Evolutionary conservation across 2,797 vertebrate species (phyloP).

Genomic region (Heliangelus exortis): DNA sequence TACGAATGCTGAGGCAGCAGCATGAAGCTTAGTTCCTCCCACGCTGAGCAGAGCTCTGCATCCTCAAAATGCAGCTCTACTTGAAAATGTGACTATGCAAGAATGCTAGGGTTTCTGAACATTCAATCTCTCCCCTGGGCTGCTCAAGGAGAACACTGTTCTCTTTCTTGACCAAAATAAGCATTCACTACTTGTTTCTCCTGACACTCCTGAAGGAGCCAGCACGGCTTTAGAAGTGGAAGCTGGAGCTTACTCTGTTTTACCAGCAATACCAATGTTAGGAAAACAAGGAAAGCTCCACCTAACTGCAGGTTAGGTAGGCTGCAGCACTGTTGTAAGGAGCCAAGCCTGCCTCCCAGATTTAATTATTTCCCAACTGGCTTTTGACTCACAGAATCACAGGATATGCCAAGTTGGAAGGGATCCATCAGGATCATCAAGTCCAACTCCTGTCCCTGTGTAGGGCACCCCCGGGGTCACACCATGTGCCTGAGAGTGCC

Average conservation of each 20-base stretch:
- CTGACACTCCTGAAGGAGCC: not conserved
- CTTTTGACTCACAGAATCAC: no score
- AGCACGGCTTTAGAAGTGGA: not conserved
- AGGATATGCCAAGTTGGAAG: no score
- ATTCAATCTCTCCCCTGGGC: slow-evolving; percentile 6
- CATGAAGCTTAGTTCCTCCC: slow-evolving; percentile 46
- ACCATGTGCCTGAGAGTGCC: no score
- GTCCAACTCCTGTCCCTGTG: no score
- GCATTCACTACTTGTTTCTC: not conserved
- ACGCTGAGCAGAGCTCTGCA: not conserved
- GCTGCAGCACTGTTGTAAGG: not conserved
- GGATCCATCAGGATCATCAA: no score
- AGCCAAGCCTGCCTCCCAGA: not conserved
- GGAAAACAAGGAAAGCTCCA: slow-evolving; percentile 10
- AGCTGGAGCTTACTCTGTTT: not conserved
- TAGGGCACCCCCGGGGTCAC: no score
- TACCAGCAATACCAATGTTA: not conserved
- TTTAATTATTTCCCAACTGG: not conserved
- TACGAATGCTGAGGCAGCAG: slow-evolving; percentile 46
- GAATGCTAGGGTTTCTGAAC: not conserved
- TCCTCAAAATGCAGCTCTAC: slow-evolving; percentile 19
- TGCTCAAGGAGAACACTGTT: not conserved
- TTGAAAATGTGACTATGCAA: slow-evolving; percentile 25
- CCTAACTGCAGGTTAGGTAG: not conserved
- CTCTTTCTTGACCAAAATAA: slow-evolving; percentile 16